Conservation (phyloP, 2,888 invertebrate genomes). For the Drosophila tanythrix region DNA sequence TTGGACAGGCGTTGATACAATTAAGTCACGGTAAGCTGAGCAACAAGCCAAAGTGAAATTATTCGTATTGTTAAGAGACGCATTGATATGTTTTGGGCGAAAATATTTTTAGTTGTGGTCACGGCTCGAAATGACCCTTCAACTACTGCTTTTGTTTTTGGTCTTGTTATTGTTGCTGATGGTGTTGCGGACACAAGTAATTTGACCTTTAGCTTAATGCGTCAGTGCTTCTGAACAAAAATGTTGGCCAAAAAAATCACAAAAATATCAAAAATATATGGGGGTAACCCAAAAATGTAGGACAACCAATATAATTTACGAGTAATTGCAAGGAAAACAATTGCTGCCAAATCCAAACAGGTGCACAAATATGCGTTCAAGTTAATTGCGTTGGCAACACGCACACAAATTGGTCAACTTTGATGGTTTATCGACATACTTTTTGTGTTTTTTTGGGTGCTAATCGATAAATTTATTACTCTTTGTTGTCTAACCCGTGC, state of each 20-base stretch:
- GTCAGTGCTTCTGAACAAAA: conserved; percentile 55
- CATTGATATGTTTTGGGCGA: conserved; percentile 1
- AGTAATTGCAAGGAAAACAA: conserved; percentile 69
- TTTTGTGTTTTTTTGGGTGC: conserved; percentile 30
- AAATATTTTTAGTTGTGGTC: conserved; percentile 55
- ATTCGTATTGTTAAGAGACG: conserved; percentile 32
- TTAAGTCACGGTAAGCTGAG: conserved; percentile 83
- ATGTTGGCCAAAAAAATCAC: conserved; percentile 18
- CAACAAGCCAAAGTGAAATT: conserved; percentile 68
- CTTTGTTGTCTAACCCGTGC: conserved; percentile 59
- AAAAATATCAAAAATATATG: conserved; percentile 18
- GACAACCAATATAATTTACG: conserved; percentile 74
- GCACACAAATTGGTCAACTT: conserved; percentile 66
- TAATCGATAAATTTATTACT: conserved; percentile 70
- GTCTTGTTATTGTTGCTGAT: background rate
- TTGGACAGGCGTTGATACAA: conserved; percentile 83
- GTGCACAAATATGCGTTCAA: conserved; percentile 62
- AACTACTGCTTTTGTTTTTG: background rate
- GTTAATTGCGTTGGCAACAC: conserved; percentile 65
- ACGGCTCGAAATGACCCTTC: conserved; percentile 45
- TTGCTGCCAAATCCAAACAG: conserved; percentile 67
- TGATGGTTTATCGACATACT: conserved; percentile 17
- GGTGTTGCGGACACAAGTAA: conserved; percentile 40
- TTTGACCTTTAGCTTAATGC: conserved; percentile 79
- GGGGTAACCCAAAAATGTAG: conserved; percentile 57